Percentiles rank a stretch among this genome's conserved stretches.
These are phyloP conservation scores for Meiosimyza decipiens DNA, from an alignment of 2,888 invertebrate species.

Conservation along the genomic window DNA sequence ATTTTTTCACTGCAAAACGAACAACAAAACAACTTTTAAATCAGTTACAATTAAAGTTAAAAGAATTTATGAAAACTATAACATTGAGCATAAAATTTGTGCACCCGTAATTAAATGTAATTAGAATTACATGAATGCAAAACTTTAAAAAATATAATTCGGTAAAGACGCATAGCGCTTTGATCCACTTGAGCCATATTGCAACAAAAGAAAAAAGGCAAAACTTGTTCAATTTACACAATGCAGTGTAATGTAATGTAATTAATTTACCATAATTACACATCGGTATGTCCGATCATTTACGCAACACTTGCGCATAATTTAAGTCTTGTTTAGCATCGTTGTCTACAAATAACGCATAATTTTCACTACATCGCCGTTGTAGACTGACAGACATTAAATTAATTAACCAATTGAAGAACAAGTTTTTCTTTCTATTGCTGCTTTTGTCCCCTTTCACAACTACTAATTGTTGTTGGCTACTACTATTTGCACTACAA, in stretches of 20 bases:
- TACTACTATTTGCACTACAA: neutral
- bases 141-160: no score
- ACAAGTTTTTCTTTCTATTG: neutral
- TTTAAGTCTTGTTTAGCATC: neutral
- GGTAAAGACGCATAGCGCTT: neutral
- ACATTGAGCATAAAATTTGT: neutral
- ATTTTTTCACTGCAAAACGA: no score
- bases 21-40: no score
- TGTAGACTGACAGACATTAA: neutral
- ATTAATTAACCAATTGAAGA: constrained; percentile 20
- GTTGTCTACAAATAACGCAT: neutral
- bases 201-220: neutral
- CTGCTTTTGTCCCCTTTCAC: neutral
- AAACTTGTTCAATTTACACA: constrained; percentile 4
- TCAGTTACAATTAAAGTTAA: no score
- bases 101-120: neutral
- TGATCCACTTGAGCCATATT: neutral
- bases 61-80: neutral
- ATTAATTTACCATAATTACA: neutral
- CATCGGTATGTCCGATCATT: neutral
- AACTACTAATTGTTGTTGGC: neutral
- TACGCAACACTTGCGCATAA: constrained; percentile 22
- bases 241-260: neutral
- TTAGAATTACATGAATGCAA: neutral
- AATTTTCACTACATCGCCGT: neutral